A percentile compares a stretch with the other conserved stretches of the same genome.
Conservation (phyloP, 2,113 vertebrate species). For the Puma concolor region DNA sequence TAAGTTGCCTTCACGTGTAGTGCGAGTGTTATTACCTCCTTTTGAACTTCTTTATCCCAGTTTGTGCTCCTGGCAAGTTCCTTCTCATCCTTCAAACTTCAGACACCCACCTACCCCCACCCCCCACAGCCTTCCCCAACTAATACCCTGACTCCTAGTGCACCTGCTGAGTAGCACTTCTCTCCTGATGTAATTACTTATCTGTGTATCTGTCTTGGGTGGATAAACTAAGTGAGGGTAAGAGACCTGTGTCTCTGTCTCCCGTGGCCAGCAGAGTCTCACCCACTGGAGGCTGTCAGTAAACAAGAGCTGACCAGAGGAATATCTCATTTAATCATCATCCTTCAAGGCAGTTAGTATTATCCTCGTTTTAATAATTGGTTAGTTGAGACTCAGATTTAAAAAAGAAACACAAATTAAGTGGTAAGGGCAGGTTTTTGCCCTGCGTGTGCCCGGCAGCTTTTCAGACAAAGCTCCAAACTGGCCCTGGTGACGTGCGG, state of each 20-base stretch:
- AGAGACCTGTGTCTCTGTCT: not conserved
- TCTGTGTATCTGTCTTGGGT: not conserved
- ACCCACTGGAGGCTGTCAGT: not conserved
- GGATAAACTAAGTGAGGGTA: not conserved
- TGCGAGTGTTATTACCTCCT: not conserved
- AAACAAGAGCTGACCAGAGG: not conserved
- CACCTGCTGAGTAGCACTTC: not conserved
- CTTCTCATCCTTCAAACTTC: not conserved
- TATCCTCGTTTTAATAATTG: slow-evolving; percentile 35
- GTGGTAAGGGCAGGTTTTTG: not conserved
- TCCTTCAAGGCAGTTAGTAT: not conserved
- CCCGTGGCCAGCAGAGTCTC: not conserved
- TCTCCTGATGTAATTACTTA: not conserved
- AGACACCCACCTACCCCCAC: not conserved
- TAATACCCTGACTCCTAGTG: not conserved
- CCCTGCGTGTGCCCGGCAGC: no score
- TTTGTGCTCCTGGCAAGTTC: not conserved
- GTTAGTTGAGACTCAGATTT: slow-evolving; percentile 28
- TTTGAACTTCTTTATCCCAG: not conserved
- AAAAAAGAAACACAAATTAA: not conserved
- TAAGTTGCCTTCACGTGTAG: not conserved
- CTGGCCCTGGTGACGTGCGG: not conserved
- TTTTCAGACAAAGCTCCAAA: not conserved
- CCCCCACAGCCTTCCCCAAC: not conserved
- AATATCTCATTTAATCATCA: not conserved